These are phyloP conservation scores for Mohoua ochrocephala DNA, from an alignment of 2,113 vertebrate species.

Conservation along the genomic window DNA sequence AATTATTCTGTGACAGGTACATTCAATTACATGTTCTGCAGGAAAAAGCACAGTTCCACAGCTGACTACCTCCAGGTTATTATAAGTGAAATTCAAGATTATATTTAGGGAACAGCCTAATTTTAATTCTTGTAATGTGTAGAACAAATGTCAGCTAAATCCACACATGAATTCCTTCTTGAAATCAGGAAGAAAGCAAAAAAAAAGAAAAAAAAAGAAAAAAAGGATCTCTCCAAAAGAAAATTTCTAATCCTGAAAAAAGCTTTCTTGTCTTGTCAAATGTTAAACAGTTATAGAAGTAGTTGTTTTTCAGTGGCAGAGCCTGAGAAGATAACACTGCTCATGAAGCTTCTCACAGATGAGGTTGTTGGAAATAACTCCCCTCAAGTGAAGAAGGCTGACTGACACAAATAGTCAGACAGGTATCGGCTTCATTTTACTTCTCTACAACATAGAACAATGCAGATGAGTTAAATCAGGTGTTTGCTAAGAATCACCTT, in stretches of 20 bases:
- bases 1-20: slow-evolving; percentile 41
- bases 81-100: slow-evolving; percentile 28
- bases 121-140: neutral
- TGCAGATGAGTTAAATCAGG: neutral
- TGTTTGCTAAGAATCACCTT: neutral
- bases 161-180: neutral
- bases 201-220: neutral
- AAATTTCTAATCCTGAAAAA: neutral
- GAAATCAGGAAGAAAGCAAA: neutral
- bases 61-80: slow-evolving; percentile 30
- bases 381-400: neutral
- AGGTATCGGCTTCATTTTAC: neutral
- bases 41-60: slow-evolving; percentile 28
- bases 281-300: neutral
- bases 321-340: neutral
- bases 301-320: neutral
- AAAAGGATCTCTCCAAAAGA: neutral
- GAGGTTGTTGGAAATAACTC: neutral
- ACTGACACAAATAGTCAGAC: neutral
- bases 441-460: neutral
- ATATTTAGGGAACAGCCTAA: slow-evolving; percentile 13
- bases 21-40: slow-evolving; percentile 42
- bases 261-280: neutral
- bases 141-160: slow-evolving; percentile 3
- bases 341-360: neutral